Evolutionary conservation across 2,888 invertebrate genomes (phyloP).

Genomic region (Chrysotoxum bicinctum): DNA sequence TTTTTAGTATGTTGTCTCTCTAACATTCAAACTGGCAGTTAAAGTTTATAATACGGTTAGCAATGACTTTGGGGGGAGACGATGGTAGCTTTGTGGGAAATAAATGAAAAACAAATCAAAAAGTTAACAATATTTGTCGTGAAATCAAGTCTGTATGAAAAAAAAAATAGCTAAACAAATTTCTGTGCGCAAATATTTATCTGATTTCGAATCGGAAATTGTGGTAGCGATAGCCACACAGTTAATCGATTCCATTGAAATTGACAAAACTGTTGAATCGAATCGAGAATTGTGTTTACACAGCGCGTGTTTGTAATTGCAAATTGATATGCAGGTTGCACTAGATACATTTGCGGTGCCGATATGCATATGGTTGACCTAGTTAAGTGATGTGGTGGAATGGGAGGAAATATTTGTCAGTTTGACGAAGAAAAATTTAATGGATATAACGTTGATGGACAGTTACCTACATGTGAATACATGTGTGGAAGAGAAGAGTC

Average conservation of each 20-base stretch:
- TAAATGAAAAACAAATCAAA: constrained; percentile 35
- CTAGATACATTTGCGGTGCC: neutral
- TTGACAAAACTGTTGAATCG: constrained; percentile 59
- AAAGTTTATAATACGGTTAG: neutral
- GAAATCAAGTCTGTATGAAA: neutral
- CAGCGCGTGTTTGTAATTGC: constrained; percentile 57
- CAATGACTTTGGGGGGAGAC: neutral
- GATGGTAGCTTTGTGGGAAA: neutral
- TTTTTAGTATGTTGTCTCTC: neutral
- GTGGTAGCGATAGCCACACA: constrained; percentile 4
- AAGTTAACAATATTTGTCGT: constrained; percentile 27
- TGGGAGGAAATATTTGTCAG: neutral
- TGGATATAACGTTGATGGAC: neutral
- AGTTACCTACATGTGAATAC: too few species aligned
- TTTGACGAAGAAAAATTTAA: neutral
- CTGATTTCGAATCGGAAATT: constrained; percentile 5
- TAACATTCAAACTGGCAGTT: neutral
- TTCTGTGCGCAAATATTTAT: constrained; percentile 42
- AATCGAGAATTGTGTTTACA: constrained; percentile 32
- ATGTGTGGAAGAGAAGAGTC: too few species aligned
- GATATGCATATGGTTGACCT: neutral
- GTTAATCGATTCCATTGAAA: constrained; percentile 53
- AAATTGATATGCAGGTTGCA: constrained; percentile 49
- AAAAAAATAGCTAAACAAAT: constrained; percentile 11
- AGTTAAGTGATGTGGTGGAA: neutral